Conservation (phyloP, 2,113 vertebrate species). For the Chlorocebus sabaeus region DNA sequence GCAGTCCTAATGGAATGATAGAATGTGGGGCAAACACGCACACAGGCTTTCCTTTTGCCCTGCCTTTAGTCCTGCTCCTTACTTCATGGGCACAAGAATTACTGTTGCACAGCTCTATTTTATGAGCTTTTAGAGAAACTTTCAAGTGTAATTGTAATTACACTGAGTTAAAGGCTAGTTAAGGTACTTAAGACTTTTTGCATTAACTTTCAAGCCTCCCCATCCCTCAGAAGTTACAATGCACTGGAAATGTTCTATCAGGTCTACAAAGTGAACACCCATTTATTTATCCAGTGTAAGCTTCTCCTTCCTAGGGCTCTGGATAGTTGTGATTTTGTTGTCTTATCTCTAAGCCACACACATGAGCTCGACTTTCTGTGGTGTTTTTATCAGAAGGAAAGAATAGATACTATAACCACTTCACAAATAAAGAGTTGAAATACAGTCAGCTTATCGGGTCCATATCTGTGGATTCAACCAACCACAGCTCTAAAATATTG, state of each 20-base stretch:
- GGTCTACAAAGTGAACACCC: not conserved
- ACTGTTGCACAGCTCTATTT: not conserved
- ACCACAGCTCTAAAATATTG: not conserved
- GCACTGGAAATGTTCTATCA: not conserved
- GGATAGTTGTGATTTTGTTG: not conserved
- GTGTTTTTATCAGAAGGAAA: not conserved
- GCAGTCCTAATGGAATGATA: accelerated
- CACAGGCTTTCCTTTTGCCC: not conserved
- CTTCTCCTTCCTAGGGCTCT: not conserved
- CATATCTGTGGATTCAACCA: not conserved
- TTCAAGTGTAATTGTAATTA: not conserved
- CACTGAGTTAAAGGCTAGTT: not conserved
- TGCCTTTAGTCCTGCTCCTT: not conserved
- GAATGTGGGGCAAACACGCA: accelerated
- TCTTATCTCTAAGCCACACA: not conserved
- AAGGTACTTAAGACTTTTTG: too few species aligned
- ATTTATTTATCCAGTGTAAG: not conserved
- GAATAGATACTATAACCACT: accelerated
- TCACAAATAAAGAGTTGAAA: not conserved
- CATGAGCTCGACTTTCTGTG: not conserved
- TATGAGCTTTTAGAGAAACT: not conserved
- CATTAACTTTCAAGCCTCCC: not conserved
- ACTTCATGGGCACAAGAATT: not conserved
- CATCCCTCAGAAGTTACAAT: not conserved
- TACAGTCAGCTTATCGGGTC: not conserved